Evolutionary conservation across 2,888 invertebrate species (phyloP).

Genomic region (Spilosoma lubricipeda): DNA sequence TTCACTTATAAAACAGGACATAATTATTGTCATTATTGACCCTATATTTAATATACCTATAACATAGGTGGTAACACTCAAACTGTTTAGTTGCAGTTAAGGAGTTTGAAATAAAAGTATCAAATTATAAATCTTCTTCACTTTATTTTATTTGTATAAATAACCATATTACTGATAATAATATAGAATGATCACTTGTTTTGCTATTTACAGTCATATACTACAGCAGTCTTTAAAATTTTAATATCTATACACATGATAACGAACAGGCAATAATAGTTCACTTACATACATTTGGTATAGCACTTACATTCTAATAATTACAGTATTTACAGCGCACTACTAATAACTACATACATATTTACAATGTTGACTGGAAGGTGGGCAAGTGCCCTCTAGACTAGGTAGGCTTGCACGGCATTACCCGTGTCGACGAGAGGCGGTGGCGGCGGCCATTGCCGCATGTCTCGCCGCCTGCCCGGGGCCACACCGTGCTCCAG

Average conservation of each 20-base stretch:
- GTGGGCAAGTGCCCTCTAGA: slow-evolving; percentile 82
- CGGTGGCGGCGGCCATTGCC: slow-evolving; percentile 83
- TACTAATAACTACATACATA: slow-evolving; percentile 73
- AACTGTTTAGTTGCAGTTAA: too few relatives aligned
- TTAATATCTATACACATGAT: slow-evolving; percentile 85
- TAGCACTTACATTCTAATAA: slow-evolving; percentile 81
- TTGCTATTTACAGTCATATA: slow-evolving; percentile 86
- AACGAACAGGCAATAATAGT: slow-evolving; percentile 84
- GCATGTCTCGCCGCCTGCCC: slow-evolving; percentile 77
- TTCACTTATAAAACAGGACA: slow-evolving; percentile 23
- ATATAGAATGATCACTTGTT: slow-evolving; percentile 85
- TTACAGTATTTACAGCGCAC: slow-evolving; percentile 84
- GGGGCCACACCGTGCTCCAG: slow-evolving; percentile 90
- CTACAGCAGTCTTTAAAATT: slow-evolving; percentile 88
- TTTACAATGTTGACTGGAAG: slow-evolving; percentile 83
- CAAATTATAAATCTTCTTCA: slow-evolving; percentile 79
- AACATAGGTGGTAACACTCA: not conserved
- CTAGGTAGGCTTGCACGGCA: slow-evolving; percentile 89
- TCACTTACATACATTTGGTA: slow-evolving; percentile 85
- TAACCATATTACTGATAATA: slow-evolving; percentile 84
- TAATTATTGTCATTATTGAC: not conserved
- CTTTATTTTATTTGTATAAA: slow-evolving; percentile 84
- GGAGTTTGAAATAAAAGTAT: slow-evolving; percentile 65
- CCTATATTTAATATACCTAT: not conserved
- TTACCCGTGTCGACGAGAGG: slow-evolving; percentile 81